phyloP scores from a whole-genome alignment of 2,888 invertebrate species.

The Nemapogon koenigi region DNA sequence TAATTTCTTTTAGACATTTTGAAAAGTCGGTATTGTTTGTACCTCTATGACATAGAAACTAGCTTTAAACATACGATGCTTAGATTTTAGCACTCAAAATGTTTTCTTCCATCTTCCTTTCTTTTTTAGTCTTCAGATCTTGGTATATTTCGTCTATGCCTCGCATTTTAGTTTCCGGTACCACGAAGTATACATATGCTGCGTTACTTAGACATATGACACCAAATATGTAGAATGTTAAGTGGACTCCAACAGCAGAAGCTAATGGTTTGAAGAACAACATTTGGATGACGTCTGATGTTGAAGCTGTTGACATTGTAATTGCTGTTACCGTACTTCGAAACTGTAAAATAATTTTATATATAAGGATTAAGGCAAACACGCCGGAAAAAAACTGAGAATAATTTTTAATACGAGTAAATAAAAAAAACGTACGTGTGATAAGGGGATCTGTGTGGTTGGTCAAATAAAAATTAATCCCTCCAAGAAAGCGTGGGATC shows the following conservation, averaged over 20 bases:
- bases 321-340: conserved; percentile 41
- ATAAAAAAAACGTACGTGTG: too few relatives aligned
- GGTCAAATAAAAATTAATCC: too few relatives aligned
- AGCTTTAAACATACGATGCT: too few relatives aligned
- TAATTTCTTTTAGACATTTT: too few relatives aligned
- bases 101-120: conserved; percentile 20
- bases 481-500: too few relatives aligned
- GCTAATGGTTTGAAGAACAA: conserved; percentile 42
- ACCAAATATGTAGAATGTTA: conserved; percentile 38
- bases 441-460: too few relatives aligned
- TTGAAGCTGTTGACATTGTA: conserved; percentile 34
- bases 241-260: conserved; percentile 30
- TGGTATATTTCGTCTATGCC: conserved; percentile 36
- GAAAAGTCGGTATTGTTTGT: too few relatives aligned
- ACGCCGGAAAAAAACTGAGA: too few relatives aligned
- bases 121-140: conserved; percentile 34
- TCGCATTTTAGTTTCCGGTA: conserved; percentile 39
- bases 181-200: conserved; percentile 27
- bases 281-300: conserved; percentile 33
- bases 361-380: too few relatives aligned
- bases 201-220: conserved; percentile 29
- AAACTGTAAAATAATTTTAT: conserved; percentile 37
- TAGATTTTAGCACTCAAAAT: too few relatives aligned
- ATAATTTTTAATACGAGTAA: too few relatives aligned
- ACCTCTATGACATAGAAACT: too few relatives aligned